These are phyloP conservation scores for Megaptera novaeangliae DNA, from an alignment of 2,113 vertebrate species.

Conservation along the genomic window DNA sequence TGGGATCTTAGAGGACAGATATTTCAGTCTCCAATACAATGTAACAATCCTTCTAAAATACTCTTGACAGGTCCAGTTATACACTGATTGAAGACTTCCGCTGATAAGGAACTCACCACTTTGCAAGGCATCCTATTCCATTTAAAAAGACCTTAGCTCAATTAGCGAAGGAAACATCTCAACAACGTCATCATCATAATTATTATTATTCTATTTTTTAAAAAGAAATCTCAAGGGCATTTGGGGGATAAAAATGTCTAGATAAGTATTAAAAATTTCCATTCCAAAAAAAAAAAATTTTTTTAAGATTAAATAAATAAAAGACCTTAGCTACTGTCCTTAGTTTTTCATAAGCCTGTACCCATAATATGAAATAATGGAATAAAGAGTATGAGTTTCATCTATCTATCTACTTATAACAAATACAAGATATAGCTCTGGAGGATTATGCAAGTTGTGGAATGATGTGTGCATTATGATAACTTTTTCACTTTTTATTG, in stretches of 20 bases:
- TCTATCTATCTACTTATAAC: background rate
- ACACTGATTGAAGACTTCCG: background rate
- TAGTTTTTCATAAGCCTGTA: background rate
- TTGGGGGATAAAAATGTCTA: too few species aligned
- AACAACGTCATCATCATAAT: too few species aligned
- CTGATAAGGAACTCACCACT: background rate
- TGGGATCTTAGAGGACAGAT: background rate
- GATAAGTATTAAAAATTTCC: too few species aligned
- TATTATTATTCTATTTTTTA: too few species aligned
- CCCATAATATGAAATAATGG: background rate
- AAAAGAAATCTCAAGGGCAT: too few species aligned
- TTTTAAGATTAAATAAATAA: background rate
- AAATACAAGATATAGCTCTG: background rate
- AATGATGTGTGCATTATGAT: background rate
- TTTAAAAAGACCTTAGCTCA: background rate
- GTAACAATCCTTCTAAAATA: background rate
- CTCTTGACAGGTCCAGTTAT: constrained; percentile 22
- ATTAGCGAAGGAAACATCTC: too few species aligned
- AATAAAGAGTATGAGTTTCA: background rate
- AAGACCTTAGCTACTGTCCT: background rate
- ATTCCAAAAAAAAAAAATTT: too few species aligned
- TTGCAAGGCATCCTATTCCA: background rate
- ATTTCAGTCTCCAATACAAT: background rate
- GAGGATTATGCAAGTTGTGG: background rate
- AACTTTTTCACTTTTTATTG: background rate